Evolutionary conservation across 1,140 invertebrate species (phyloP), one percentile per base, ranked within the genome.

Genomic region (Octopus sinensis): DNA sequence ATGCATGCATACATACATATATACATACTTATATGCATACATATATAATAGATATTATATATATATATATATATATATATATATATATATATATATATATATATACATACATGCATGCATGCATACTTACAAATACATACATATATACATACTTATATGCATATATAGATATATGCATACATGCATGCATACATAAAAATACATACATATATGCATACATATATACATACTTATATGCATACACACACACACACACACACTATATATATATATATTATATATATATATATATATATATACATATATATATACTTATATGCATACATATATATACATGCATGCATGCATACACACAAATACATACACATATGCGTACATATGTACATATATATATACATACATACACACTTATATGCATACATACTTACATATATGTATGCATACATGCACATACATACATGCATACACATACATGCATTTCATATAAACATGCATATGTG

Each of bases 121-220:
- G 56, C 17, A 62, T 62, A 62, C 17, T 9, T 62, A 17, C 17
- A 62, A 9, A 62, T 62, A 62, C 17, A 62, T 86, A 84, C 79
- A 62, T 12, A 23, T 79, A 68, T 71, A 75, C 5, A 23, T 17
- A 53, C 23, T 9, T 3, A 53, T 79, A 23, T 62, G 1, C 17
- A 9, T 62, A 62, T 1, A 62, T 62, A 62, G 6, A 62, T 62
- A 62, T 62, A 9, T 62, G 1, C 17, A 62, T 62, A 62, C 17
- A 62, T 62, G 17, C 17, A 62, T 62, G 17, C 17, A 9, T 62
- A 62, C 17, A 62, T 62, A 62, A 0, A 62, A 9, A 62, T 62
- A 9, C 17, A 62, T 62, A 62, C 17, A 62, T 1, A 62, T 62
- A 62, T 62, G 17, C 17, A 62, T 62, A 9, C 17, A 62, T 62